Evolutionary conservation across 2,797 vertebrate genomes (phyloP).

Genomic region (Eulemur mongoz): DNA sequence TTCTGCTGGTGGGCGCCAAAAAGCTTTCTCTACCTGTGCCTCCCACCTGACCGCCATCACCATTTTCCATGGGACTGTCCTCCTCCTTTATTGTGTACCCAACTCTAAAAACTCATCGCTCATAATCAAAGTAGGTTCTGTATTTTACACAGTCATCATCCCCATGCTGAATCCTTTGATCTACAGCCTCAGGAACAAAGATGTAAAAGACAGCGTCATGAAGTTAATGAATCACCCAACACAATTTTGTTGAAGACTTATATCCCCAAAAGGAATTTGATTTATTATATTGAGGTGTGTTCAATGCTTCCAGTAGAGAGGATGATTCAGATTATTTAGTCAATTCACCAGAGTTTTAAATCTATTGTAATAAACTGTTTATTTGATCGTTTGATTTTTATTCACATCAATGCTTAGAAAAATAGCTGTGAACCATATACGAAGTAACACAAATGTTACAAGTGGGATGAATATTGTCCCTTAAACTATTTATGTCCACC

Average conservation of each 20-base stretch:
- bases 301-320: neutral
- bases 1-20: neutral
- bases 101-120: neutral
- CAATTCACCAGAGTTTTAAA: neutral
- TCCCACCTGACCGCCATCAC: neutral
- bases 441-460: neutral
- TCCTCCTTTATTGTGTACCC: slow-evolving; percentile 23
- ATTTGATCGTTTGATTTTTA: neutral
- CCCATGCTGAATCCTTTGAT: slow-evolving; percentile 47
- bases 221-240: neutral
- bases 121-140: neutral
- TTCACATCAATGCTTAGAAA: neutral
- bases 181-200: slow-evolving; percentile 36
- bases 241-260: neutral
- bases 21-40: slow-evolving; percentile 49
- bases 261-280: neutral
- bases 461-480: neutral
- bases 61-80: neutral
- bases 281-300: neutral
- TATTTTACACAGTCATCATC: neutral
- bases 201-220: neutral
- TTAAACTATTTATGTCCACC: neutral
- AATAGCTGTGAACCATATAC: neutral
- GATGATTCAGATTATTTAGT: neutral
- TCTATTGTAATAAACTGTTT: neutral